Base-by-base conservation (phyloP, 2,888 invertebrate species). In the Lymantria monacha region DNA sequence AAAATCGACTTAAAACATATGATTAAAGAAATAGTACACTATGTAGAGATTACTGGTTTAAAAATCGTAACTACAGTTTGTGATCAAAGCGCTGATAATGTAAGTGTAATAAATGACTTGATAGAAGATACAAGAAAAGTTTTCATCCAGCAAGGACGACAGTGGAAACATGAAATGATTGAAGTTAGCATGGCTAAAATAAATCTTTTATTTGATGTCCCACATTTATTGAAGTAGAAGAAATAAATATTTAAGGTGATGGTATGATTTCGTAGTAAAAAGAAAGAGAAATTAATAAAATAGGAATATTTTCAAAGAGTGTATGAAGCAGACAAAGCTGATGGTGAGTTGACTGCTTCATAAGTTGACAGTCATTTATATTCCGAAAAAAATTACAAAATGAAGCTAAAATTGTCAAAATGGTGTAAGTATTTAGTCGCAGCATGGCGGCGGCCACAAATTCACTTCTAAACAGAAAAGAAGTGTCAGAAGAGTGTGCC, bases 41-140 rank as follows among this genome's bases (percentile, higher is more conserved):
- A 61, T 36, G 47, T 49, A 5, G 42, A 49, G 11, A 9, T 42
- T 2, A 44, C 57, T 13, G 63, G 63, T 3, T 44, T 70, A 1
- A 51, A 46, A 9, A 48, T 67, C 1, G 0, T 64, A 7, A 31
- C 22, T 14, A 64, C 68, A 10, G 63, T 67, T 0, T 66, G 66
- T 55, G 69, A 70, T 46, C 72, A 70, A 53, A 55, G 64, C 42
- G 45, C 60, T 9, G 57, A 61, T 1, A 69, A 70, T 61, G 62
- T 66, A 0, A 44, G 65, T 30, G 62, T 63, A 9, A 66, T 71
- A 30, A 62, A 40, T 10, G 49, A 47, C n/a, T 31, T 71, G 11
- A 15, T 69, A 1, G 11, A 48, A 9, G 69, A 69, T 3, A 51
- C 57, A 9, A 65, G 58, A 50, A 14, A n/a, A n/a, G 44, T 12